Base-by-base conservation (phyloP, 2,113 vertebrate genomes). In the Petrocephalus microphthalmus region DNA sequence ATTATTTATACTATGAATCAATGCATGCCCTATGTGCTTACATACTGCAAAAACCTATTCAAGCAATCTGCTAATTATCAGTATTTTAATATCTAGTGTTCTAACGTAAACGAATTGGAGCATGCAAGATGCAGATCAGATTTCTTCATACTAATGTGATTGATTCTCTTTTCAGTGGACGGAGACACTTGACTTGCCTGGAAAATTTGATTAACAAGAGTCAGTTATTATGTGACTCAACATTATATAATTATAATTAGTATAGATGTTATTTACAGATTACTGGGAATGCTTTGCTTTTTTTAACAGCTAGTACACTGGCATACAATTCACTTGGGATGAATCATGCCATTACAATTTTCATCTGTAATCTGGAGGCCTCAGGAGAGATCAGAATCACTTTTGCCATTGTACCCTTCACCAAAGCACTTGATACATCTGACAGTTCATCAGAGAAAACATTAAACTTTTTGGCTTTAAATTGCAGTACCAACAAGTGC, bases 51-150 rank as follows among this genome's bases (percentile, higher is more conserved):
- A 74, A 56, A 78, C 47, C 25, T 7, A 86, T 78, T 85, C 83
- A 84, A 89, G 29, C 56, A 89, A 85, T 67, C 88, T 67, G 82
- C 74, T 88, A 57, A 88, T 88, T 88, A 49, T 85, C 88, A 85
- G 82, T 53, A 29, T 89, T 85, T 85, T 51, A 51, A 84, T 84
- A 88, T 60, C 82, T 33, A 29, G 51, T 81, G 64, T 81, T 78
- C 67, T 51, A 53, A 56, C 82, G 87, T 53, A 88, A 88, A 88
- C 82, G n/a, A 88, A 88, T 56, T 15, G 47, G 82, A 88, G 42
- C 13, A 1, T 84, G 42, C 87, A 52, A 67, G 87, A 37, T 37
- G 29, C 51, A 42, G 17, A 33, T 37, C 67, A 20, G 17, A 81
- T 88, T 81, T 88, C 71, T 88, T 88, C 71, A 37, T 25, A 81